Evolutionary conservation across 2,888 invertebrate genomes (phyloP).

Genomic region (Phyllotreta cruciferae): DNA sequence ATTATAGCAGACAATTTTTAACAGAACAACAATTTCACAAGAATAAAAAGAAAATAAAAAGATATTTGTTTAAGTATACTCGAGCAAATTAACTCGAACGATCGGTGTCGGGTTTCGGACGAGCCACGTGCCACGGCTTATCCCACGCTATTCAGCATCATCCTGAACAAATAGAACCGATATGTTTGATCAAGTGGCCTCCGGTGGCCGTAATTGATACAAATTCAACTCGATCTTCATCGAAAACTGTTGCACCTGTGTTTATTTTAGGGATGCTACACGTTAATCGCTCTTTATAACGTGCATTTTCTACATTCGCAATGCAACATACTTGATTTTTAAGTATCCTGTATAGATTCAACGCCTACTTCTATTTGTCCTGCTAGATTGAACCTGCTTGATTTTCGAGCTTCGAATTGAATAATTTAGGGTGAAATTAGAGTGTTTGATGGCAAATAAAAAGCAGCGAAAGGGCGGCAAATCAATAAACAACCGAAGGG

Average conservation of each 20-base stretch:
- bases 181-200: slow-evolving; percentile 49
- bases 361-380: no score
- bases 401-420: no score
- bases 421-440: background rate
- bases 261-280: slow-evolving; percentile 38
- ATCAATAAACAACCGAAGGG: no score
- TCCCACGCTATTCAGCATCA: slow-evolving; percentile 14
- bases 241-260: slow-evolving; percentile 38
- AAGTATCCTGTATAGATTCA: no score
- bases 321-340: no score
- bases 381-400: no score
- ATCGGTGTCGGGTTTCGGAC: slow-evolving; percentile 53
- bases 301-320: no score
- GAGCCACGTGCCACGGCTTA: slow-evolving; percentile 50
- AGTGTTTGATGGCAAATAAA: no score
- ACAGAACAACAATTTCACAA: no score
- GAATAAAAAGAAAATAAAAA: no score
- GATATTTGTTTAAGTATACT: background rate
- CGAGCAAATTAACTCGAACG: slow-evolving; percentile 25
- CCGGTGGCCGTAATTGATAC: slow-evolving; percentile 33
- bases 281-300: background rate
- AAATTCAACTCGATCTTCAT: background rate
- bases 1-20: no score
- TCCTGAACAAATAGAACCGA: slow-evolving; percentile 48
- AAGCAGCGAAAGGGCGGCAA: no score